phyloP scores from a whole-genome alignment of 2,797 vertebrate species.

The Numenius phaeopus region DNA sequence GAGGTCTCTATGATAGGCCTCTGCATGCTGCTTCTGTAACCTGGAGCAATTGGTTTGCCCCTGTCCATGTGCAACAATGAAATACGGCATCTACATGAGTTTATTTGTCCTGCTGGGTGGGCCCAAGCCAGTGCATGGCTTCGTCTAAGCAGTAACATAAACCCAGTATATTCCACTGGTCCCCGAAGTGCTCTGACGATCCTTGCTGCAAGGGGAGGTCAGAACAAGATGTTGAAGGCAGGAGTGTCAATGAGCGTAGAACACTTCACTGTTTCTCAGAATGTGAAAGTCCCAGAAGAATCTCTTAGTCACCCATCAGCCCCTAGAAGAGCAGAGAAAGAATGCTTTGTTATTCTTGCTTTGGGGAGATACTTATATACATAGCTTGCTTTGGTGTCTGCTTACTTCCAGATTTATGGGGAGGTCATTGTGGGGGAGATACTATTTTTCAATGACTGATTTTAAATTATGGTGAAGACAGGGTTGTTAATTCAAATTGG shows the following conservation, averaged over 20 bases:
- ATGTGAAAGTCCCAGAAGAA: background rate
- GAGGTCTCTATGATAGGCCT: background rate
- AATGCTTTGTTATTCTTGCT: background rate
- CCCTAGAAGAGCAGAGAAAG: background rate
- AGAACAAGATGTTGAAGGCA: background rate
- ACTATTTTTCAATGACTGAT: background rate
- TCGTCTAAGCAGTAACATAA: background rate
- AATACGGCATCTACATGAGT: background rate
- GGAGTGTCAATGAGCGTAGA: background rate
- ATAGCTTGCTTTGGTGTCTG: background rate
- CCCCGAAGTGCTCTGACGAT: background rate
- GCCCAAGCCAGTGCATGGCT: background rate
- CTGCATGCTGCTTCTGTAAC: background rate
- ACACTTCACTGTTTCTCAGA: background rate
- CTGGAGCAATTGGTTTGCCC: background rate
- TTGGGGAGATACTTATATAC: background rate
- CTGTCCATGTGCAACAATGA: background rate
- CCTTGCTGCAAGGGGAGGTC: background rate
- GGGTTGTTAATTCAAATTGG: background rate
- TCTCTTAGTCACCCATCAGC: background rate
- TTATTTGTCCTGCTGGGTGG: background rate
- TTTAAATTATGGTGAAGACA: background rate
- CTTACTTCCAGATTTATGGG: background rate
- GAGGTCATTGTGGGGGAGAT: background rate
- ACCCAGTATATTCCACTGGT: background rate